Percentiles rank a stretch among this genome's conserved stretches.
Evolutionary conservation across 2,113 vertebrate species (phyloP).

Genomic region (Trogon surrucura): DNA sequence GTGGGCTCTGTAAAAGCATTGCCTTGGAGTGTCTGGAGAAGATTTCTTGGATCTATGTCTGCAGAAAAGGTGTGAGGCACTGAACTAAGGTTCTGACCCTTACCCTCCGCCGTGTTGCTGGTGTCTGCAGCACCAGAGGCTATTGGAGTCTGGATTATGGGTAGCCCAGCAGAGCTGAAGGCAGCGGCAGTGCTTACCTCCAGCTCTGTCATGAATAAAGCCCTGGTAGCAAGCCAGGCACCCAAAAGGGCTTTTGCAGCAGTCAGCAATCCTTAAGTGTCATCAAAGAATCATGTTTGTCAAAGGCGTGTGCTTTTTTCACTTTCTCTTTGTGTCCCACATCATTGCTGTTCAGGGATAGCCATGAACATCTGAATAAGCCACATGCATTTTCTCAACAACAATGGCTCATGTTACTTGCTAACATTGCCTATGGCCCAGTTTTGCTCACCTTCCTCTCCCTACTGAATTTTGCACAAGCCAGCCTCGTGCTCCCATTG

Average conservation of each 20-base stretch:
- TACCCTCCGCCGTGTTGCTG: fast-evolving
- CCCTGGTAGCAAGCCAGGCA: neutral
- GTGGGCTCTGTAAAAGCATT: neutral
- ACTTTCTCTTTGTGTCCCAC: neutral
- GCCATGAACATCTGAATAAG: neutral
- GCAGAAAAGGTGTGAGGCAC: neutral
- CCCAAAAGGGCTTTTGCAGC: neutral
- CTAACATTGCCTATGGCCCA: neutral
- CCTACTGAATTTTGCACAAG: neutral
- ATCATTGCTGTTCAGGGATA: neutral
- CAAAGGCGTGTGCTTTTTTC: neutral
- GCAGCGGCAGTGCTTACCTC: neutral
- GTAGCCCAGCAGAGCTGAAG: neutral
- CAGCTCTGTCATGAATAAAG: neutral
- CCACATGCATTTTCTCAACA: neutral
- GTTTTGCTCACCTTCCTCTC: neutral
- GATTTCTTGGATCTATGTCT: neutral
- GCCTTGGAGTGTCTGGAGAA: fast-evolving
- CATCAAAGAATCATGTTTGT: neutral
- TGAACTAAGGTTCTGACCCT: fast-evolving
- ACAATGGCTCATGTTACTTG: neutral
- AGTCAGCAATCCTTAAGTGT: neutral
- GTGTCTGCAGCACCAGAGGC: fast-evolving
- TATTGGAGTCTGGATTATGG: neutral
- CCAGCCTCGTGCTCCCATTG: neutral